Conservation (phyloP, 2,888 invertebrate genomes). For the Cylindroiulus punctatus region DNA sequence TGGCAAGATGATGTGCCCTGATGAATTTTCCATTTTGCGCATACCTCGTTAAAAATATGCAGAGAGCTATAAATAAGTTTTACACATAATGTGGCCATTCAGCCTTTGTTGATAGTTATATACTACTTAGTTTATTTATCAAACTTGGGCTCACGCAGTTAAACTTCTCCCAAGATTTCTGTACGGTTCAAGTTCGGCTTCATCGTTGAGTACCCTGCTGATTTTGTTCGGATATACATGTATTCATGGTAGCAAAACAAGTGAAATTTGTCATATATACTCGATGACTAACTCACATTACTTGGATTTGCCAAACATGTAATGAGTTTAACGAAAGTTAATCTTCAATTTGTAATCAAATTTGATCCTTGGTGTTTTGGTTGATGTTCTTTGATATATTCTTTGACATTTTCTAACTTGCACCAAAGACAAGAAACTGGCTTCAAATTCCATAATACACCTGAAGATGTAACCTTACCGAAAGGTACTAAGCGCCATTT, state of each 20-base stretch:
- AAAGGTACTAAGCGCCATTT: too few species aligned
- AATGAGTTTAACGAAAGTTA: too few species aligned
- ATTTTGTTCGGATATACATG: background rate
- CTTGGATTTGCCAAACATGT: too few species aligned
- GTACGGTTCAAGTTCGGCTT: background rate
- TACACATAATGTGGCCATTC: background rate
- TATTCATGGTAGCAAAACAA: background rate
- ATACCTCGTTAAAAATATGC: background rate
- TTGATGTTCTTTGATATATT: too few species aligned
- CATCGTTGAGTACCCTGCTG: background rate
- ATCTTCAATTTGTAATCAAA: too few species aligned
- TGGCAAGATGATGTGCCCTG: background rate
- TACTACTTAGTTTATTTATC: background rate
- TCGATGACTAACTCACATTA: too few species aligned
- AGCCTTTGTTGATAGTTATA: conserved; percentile 15
- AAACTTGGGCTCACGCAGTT: conserved; percentile 26
- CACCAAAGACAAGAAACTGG: too few species aligned
- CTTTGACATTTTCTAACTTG: too few species aligned
- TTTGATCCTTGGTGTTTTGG: too few species aligned
- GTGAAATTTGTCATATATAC: background rate
- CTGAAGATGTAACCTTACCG: too few species aligned
- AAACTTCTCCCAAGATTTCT: background rate
- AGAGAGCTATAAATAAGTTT: background rate
- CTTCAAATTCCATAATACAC: too few species aligned
- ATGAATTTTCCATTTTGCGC: background rate